phyloP scores from a whole-genome alignment of 30 jellyfish, hydroid and myxozoan species.

The Nemopilema nomurai region DNA sequence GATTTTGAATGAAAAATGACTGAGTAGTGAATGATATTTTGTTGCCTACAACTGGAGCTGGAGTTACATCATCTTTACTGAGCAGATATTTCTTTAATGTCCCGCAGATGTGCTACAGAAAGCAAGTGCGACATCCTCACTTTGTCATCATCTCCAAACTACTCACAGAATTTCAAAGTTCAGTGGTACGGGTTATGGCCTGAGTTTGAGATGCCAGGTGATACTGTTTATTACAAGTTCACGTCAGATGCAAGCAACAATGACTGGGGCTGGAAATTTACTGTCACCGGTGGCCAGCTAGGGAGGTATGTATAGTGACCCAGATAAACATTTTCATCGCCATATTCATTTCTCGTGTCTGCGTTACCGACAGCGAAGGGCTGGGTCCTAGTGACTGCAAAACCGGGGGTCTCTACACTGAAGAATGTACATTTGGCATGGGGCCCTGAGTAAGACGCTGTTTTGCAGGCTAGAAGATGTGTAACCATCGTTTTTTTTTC shows the following conservation, averaged over 20 bases:
- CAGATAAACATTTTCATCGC: background rate
- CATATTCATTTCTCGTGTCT: too few species aligned
- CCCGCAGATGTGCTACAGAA: conserved; percentile 84
- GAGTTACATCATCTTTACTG: too few species aligned
- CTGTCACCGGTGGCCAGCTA: conserved; percentile 96
- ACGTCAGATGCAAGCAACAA: conserved; percentile 84
- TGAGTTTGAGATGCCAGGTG: conserved; percentile 96
- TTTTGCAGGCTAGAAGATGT: too few species aligned
- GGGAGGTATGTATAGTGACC: conserved; percentile 69
- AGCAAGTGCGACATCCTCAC: conserved; percentile 79
- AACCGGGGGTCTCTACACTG: too few species aligned
- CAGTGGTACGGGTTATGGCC: conserved; percentile 96
- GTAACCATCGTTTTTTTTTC: too few species aligned
- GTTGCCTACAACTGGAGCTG: too few species aligned
- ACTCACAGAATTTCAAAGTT: conserved; percentile 56
- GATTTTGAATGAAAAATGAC: too few species aligned
- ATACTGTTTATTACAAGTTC: conserved; percentile 83
- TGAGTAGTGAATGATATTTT: too few species aligned
- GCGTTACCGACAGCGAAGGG: too few species aligned
- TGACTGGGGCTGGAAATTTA: conserved; percentile 97
- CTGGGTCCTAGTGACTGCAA: too few species aligned
- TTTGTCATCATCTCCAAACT: conserved; percentile 79
- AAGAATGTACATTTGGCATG: too few species aligned
- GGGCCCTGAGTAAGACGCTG: too few species aligned
- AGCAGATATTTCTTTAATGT: background rate